Conservation (phyloP, 2,113 vertebrate species). For the Rhea pennata region DNA sequence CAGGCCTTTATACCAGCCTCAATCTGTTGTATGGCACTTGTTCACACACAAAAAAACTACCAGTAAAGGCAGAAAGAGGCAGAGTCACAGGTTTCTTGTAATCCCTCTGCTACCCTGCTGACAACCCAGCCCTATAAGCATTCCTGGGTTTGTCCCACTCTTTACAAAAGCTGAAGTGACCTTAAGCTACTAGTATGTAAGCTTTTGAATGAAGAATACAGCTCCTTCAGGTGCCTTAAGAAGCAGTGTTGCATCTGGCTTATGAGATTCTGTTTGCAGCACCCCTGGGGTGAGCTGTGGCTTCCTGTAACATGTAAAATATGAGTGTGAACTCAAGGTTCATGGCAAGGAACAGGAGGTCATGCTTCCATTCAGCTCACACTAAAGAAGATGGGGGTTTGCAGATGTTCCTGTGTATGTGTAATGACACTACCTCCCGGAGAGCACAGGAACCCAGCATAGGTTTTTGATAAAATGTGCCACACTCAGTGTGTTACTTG, state of each 20-base stretch:
- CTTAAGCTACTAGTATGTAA: conserved; percentile 85
- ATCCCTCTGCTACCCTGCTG: conserved; percentile 93
- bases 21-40: conserved; percentile 90
- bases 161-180: conserved; percentile 90
- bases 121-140: conserved; percentile 89
- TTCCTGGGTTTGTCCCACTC: conserved; percentile 91
- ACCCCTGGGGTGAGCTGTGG: conserved; percentile 88
- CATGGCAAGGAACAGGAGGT: conserved; percentile 96
- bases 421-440: conserved; percentile 85
- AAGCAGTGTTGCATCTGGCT: conserved; percentile 86
- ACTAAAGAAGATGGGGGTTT: conserved; percentile 82
- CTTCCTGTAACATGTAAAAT: conserved; percentile 96
- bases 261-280: conserved; percentile 91
- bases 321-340: conserved; percentile 94
- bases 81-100: conserved; percentile 99
- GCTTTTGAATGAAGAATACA: conserved; percentile 81
- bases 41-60: conserved; percentile 88
- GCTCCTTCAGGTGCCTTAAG: conserved; percentile 89
- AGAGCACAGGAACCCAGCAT: conserved; percentile 72
- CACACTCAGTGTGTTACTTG: conserved; percentile 88
- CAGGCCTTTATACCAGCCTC: conserved; percentile 88
- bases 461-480: conserved; percentile 83
- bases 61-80: conserved; percentile 99
- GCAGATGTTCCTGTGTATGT: conserved; percentile 92
- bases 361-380: conserved; percentile 88